Evolutionary conservation across 2,888 invertebrate species (phyloP), one percentile per base, ranked within the genome.

Genomic region (Drosophila ustulata): DNA sequence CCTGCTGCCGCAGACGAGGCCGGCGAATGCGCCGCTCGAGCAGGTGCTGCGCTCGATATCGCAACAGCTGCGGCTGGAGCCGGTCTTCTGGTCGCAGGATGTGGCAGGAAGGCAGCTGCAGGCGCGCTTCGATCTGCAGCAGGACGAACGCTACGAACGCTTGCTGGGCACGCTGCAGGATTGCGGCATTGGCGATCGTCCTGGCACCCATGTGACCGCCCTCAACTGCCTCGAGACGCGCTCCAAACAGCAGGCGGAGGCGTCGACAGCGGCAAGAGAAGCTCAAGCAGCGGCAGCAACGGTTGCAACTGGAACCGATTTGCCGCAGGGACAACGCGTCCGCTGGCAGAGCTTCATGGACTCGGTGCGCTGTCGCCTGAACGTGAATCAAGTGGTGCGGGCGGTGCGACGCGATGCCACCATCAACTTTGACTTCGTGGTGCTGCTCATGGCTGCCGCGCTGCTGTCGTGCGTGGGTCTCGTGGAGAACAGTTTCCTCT

Each of bases 401-500:
- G 94, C 94, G 61, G 95, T 96, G 2, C 93, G 93, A 68, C 91
- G 93, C 1, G 94, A 95, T 75, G 95, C 96, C 2, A 91, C 93
- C 0, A 92, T 96, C 8, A 96, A 96, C 0, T 96, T 96, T 90
- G 96, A 96, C 92, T 96, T 95, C 92, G 90, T 96, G 51, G 94
- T 95, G 83, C 93, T 96, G 11, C 92, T 96, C 3, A 91, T 95
- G 23, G 94, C 96, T 0, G 96, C 96, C 1, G 95, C 95, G 91
- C 94, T 95, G 66, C 94, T 96, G 26, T 95, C 96, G 46, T 95
- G 95, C 18, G 93, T 96, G 61, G 96, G 96, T 0, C 91, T 96
- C 63, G 94, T 95, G n/a, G 96, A 96, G 88, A 94, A 95, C 89
- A 96, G 95, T 71, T 95, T 95, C n/a, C 94, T 96, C 3, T 94